A percentile compares a stretch with the other conserved stretches of the same genome.
phyloP scores from a whole-genome alignment of 2,888 invertebrate genomes.

The Pristionchus mayeri region DNA sequence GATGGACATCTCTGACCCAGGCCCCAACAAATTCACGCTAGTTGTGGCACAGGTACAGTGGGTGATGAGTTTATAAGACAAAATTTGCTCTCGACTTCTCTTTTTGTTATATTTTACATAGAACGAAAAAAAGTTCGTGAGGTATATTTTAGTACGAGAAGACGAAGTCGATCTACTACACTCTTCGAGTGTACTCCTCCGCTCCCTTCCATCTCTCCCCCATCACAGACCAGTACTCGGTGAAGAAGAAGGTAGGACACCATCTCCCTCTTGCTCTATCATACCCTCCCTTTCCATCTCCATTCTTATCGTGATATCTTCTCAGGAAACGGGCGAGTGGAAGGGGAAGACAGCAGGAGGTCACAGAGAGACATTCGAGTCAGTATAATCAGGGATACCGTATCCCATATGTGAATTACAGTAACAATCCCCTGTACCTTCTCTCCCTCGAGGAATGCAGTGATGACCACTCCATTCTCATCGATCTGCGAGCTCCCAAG shows the following conservation, averaged over 20 bases:
- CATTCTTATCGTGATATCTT: no score
- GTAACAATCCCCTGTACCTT: slow-evolving; percentile 87
- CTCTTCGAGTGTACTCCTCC: slow-evolving; percentile 89
- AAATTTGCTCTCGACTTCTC: background rate
- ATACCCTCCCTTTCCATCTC: no score
- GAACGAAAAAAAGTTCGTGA: no score
- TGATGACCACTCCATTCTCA: slow-evolving; percentile 82
- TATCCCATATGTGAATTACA: slow-evolving; percentile 51
- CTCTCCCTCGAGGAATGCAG: slow-evolving; percentile 81
- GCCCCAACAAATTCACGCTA: slow-evolving; percentile 83
- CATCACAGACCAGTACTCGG: slow-evolving; percentile 84
- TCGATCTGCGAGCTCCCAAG: slow-evolving; percentile 91
- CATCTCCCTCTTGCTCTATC: background rate
- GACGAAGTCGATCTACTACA: slow-evolving; percentile 90
- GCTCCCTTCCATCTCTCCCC: slow-evolving; percentile 86
- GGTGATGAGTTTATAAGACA: background rate
- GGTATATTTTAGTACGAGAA: slow-evolving; percentile 86
- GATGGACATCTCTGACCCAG: slow-evolving; percentile 83
- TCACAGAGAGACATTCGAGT: slow-evolving; percentile 80
- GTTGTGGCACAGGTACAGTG: slow-evolving; percentile 84
- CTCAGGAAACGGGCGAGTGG: slow-evolving; percentile 83
- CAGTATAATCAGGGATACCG: background rate
- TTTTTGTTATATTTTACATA: background rate
- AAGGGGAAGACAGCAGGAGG: slow-evolving; percentile 85
- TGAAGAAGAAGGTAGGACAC: slow-evolving; percentile 81